These are phyloP conservation scores for Boulengeromyrus knoepffleri DNA, from an alignment of 2,113 vertebrate genomes.

Conservation along the genomic window DNA sequence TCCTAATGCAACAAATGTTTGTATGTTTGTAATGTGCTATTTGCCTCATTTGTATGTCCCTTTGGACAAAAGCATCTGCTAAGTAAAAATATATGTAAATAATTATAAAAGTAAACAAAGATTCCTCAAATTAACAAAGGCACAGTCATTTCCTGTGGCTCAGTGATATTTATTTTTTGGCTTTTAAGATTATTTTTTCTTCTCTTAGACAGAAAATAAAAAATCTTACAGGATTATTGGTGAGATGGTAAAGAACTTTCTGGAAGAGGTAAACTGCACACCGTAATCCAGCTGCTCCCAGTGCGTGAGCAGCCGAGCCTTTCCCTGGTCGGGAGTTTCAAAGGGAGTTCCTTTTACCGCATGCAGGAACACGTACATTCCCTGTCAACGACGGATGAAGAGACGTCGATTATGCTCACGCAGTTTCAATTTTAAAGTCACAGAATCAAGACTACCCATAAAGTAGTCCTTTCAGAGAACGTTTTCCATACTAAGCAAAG, in stretches of 20 bases:
- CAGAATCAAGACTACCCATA: background rate
- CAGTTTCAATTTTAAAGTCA: background rate
- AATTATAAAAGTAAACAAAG: background rate
- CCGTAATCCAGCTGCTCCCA: slow-evolving; percentile 98
- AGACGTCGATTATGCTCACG: background rate
- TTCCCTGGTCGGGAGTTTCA: slow-evolving; percentile 95
- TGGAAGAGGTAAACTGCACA: slow-evolving; percentile 92
- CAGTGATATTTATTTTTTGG: background rate
- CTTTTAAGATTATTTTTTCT: background rate
- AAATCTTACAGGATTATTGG: slow-evolving; percentile 89
- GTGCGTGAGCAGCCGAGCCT: slow-evolving; percentile 88
- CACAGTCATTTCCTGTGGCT: background rate
- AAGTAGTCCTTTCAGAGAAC: background rate
- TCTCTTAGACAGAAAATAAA: background rate
- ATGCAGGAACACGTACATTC: slow-evolving; percentile 97
- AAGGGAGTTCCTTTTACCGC: slow-evolving; percentile 97
- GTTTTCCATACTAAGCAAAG: background rate
- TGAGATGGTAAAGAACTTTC: slow-evolving; percentile 97
- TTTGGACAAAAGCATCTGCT: background rate
- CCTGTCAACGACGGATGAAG: slow-evolving; percentile 49
- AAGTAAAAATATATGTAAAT: background rate
- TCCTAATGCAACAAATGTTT: background rate
- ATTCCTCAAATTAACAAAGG: background rate
- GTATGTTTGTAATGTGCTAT: background rate
- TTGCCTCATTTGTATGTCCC: background rate